Evolutionary conservation across 30 jellyfish, hydroid and myxozoan genomes (phyloP).

Genomic region (Cassiopea xamachana): DNA sequence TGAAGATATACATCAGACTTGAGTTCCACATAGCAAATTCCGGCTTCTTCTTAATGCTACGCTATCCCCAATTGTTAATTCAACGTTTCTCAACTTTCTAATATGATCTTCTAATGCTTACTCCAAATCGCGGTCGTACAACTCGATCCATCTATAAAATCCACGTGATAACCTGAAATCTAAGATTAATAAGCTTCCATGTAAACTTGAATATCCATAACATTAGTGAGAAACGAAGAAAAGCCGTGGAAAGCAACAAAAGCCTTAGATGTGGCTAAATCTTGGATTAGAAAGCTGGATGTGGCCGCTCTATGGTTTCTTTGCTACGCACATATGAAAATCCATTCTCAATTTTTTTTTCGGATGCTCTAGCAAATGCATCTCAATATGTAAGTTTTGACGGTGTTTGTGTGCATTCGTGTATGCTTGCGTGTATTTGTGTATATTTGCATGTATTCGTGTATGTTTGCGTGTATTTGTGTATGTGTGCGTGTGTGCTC

Average conservation of each 20-base stretch:
- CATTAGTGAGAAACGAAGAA: conserved; percentile 5
- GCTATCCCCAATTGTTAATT: neutral
- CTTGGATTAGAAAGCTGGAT: conserved; percentile 14
- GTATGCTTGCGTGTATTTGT: too few relatives aligned
- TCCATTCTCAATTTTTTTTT: neutral
- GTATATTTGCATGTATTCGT: too few relatives aligned
- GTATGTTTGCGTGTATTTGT: too few relatives aligned
- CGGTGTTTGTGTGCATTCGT: too few relatives aligned
- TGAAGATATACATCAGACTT: too few relatives aligned
- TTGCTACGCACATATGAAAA: neutral
- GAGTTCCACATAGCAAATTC: too few relatives aligned
- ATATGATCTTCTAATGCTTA: neutral
- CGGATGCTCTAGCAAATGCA: neutral
- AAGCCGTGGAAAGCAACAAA: neutral
- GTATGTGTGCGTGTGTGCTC: too few relatives aligned
- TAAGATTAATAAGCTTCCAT: conserved; percentile 5
- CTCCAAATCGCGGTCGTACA: conserved; percentile 2
- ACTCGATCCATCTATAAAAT: conserved; percentile 4
- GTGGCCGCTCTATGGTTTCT: conserved; percentile 1
- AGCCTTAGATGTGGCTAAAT: conserved; percentile 42
- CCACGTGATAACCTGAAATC: conserved; percentile 21
- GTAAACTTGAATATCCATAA: neutral
- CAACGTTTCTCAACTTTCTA: neutral
- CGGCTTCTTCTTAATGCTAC: neutral
- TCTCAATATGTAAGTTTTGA: neutral